A percentile compares a stretch with the other conserved stretches of the same genome.
Conservation (phyloP, 2,113 vertebrate genomes). For the Pituophis catenifer region DNA sequence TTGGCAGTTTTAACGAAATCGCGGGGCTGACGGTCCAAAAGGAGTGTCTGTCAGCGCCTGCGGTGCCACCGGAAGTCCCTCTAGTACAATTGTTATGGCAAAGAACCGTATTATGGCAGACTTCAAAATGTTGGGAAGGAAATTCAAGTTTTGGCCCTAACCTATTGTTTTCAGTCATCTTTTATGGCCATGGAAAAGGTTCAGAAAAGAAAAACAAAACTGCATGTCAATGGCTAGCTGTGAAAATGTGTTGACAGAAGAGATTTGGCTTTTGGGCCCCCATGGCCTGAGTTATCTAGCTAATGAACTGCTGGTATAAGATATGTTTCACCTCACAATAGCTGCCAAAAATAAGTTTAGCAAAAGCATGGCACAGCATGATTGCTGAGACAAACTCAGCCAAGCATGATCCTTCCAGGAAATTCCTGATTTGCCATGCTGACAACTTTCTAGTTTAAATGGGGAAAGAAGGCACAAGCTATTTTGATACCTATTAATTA, state of each 20-base stretch:
- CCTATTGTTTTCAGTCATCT: neutral
- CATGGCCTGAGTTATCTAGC: neutral
- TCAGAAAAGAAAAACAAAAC: neutral
- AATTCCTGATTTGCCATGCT: neutral
- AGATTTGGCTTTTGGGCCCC: neutral
- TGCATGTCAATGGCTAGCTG: neutral
- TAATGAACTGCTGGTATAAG: neutral
- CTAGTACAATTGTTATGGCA: neutral
- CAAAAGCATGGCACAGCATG: neutral
- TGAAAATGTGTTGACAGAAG: neutral
- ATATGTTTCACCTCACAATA: neutral
- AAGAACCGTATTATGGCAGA: neutral
- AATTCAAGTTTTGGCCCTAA: neutral
- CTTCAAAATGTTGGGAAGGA: neutral
- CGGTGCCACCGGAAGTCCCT: too few relatives aligned
- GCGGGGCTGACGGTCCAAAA: too few relatives aligned
- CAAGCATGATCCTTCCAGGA: neutral
- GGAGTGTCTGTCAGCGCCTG: too few relatives aligned
- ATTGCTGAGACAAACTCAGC: neutral
- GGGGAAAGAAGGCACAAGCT: neutral
- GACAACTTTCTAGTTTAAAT: neutral
- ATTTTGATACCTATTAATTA: neutral
- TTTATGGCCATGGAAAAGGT: neutral
- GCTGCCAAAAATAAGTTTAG: neutral
- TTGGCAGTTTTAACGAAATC: too few relatives aligned